Evolutionary conservation across 1,140 invertebrate species (phyloP).

Genomic region (Drosophila murphyi): DNA sequence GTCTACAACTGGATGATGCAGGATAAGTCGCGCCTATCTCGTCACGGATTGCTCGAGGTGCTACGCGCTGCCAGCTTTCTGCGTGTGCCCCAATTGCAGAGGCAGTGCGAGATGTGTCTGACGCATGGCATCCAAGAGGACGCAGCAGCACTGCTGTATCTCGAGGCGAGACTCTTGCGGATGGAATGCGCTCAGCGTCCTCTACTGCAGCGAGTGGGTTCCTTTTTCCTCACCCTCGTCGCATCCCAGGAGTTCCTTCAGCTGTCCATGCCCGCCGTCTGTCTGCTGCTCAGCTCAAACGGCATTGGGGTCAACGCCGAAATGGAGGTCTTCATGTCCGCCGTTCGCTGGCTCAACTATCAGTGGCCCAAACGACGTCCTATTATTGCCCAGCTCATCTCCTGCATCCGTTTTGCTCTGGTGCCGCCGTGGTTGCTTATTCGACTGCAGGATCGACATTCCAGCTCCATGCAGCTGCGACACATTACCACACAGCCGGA

Average conservation of each 20-base stretch:
- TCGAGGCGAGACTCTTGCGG: constrained; percentile 44
- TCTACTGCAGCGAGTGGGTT: constrained; percentile 26
- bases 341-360: constrained; percentile 57
- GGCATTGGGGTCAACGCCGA: constrained; percentile 54
- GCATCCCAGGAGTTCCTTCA: constrained; percentile 57
- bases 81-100: constrained; percentile 38
- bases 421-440: constrained; percentile 59
- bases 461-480: constrained; percentile 11
- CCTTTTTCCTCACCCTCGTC: constrained; percentile 57
- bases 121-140: constrained; percentile 40
- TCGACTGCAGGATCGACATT: constrained; percentile 29
- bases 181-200: constrained; percentile 31
- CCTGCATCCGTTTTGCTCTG: constrained; percentile 49
- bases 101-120: constrained; percentile 50
- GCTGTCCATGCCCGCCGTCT: constrained; percentile 29
- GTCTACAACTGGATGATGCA: constrained; percentile 66
- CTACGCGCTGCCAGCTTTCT: constrained; percentile 46
- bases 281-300: constrained; percentile 38
- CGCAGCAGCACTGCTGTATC: constrained; percentile 47
- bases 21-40: constrained; percentile 31
- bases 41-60: constrained; percentile 53
- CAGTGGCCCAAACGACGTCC: constrained; percentile 50
- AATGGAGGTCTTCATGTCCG: constrained; percentile 61
- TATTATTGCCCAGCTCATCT: constrained; percentile 5
- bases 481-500: constrained; percentile 19